Percentiles rank a stretch among this genome's conserved stretches.
Evolutionary conservation across 2,113 vertebrate genomes (phyloP).

Genomic region (Ammodytes marinus): DNA sequence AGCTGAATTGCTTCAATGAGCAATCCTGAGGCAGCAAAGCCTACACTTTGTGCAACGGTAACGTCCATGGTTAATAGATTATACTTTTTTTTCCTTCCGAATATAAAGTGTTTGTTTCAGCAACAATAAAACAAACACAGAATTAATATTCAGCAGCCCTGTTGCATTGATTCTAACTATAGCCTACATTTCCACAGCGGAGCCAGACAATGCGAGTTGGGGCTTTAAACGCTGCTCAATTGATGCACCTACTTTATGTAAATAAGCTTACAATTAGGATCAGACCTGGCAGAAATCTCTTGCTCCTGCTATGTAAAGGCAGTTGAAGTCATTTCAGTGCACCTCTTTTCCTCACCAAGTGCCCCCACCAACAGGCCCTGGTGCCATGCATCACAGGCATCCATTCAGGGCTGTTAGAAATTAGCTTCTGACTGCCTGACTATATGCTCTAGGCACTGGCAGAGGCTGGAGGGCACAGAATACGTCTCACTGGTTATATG

Average conservation of each 20-base stretch:
- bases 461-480: slow-evolving; percentile 68
- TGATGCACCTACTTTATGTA: slow-evolving; percentile 49
- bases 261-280: slow-evolving; percentile 50
- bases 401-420: slow-evolving; percentile 63
- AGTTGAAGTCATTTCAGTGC: slow-evolving; percentile 42
- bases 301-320: slow-evolving; percentile 29
- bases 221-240: slow-evolving; percentile 53
- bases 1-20: slow-evolving; percentile 67
- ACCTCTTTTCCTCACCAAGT: slow-evolving; percentile 15
- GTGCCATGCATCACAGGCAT: slow-evolving; percentile 57
- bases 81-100: slow-evolving; percentile 61
- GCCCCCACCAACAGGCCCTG: slow-evolving; percentile 1
- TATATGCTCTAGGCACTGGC: slow-evolving; percentile 61
- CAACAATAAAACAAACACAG: slow-evolving; percentile 72
- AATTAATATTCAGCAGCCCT: slow-evolving; percentile 70
- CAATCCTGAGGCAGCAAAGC: slow-evolving; percentile 67
- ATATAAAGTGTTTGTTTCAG: slow-evolving; percentile 79
- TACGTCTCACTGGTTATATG: slow-evolving; percentile 51
- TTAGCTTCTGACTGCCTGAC: slow-evolving; percentile 64
- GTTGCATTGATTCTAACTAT: slow-evolving; percentile 53
- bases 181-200: slow-evolving; percentile 65
- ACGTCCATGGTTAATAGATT: slow-evolving; percentile 73
- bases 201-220: slow-evolving; percentile 49
- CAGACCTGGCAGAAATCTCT: slow-evolving; percentile 11
- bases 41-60: slow-evolving; percentile 58